A percentile compares a stretch with the other conserved stretches of the same genome.
Evolutionary conservation across 2,113 vertebrate species (phyloP).

Genomic region (Noturus placidus): DNA sequence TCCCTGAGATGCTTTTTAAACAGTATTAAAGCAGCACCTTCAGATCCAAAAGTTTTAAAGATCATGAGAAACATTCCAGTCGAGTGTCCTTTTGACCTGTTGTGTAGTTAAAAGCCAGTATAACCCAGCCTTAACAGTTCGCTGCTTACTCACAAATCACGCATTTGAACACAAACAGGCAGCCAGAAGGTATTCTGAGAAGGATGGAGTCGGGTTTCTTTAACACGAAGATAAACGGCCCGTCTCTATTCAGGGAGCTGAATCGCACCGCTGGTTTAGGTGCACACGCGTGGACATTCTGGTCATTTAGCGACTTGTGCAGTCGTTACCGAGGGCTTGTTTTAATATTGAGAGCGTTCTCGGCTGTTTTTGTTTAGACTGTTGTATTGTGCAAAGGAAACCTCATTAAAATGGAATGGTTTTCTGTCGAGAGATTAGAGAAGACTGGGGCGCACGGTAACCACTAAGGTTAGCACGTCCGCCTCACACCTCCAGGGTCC

Average conservation of each 20-base stretch:
- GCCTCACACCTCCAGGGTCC: too few species aligned
- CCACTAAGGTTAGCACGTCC: too few species aligned
- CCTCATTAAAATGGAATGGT: not conserved
- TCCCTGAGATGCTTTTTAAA: too few species aligned
- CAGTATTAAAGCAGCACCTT: too few species aligned
- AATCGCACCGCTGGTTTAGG: not conserved
- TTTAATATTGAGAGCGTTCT: not conserved
- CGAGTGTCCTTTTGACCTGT: too few species aligned
- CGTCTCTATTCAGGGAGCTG: not conserved
- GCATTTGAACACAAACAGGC: not conserved
- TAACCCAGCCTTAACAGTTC: not conserved
- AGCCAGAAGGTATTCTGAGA: not conserved
- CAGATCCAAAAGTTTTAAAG: too few species aligned
- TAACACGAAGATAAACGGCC: not conserved
- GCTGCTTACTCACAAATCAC: too few species aligned
- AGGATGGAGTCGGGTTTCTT: not conserved
- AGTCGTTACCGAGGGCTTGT: not conserved
- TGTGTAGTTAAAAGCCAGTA: not conserved
- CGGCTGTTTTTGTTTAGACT: slow-evolving; percentile 29
- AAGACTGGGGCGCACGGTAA: too few species aligned
- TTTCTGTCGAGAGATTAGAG: not conserved
- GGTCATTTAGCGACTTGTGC: not conserved
- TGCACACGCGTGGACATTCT: not conserved
- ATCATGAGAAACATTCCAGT: too few species aligned
- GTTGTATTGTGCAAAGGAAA: not conserved